Percentiles rank a stretch among this genome's conserved stretches.
Conservation (phyloP, 92 coral and sea anemone genomes). For the Desmophyllum pertusum region DNA sequence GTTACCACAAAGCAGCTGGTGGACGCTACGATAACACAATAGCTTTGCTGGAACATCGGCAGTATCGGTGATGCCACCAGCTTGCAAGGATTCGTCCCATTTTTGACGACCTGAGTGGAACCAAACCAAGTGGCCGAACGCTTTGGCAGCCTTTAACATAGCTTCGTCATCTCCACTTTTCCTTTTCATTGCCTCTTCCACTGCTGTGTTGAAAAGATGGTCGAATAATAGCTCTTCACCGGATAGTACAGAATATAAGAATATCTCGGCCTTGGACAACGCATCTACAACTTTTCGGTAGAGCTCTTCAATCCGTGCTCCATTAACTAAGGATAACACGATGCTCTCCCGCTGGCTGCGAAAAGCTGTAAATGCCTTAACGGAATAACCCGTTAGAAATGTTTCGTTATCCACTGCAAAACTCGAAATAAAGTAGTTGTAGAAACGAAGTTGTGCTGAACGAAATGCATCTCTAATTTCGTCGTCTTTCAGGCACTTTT, state of each 20-base stretch:
- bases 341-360: not conserved
- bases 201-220: not conserved
- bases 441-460: slow-evolving; percentile 17
- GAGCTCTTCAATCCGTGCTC: not conserved
- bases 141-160: slow-evolving; percentile 15
- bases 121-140: not conserved
- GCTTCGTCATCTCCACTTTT: not conserved
- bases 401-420: not conserved
- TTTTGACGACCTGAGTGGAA: not conserved
- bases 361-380: not conserved
- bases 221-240: not conserved
- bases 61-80: not conserved
- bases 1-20: not conserved
- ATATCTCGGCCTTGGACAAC: slow-evolving; percentile 18
- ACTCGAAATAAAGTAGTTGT: not conserved
- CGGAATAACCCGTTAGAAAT: slow-evolving; percentile 7
- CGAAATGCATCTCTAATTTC: not conserved
- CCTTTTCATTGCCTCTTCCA: slow-evolving; percentile 15
- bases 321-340: not conserved
- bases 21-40: slow-evolving; percentile 3
- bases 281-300: not conserved
- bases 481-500: not conserved
- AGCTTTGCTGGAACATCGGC: slow-evolving; percentile 15
- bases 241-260: not conserved
- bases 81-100: slow-evolving; percentile 18